Evolutionary conservation across 2,888 invertebrate genomes (phyloP), one percentile per base, ranked within the genome.

Genomic region (Leucophenga montana): DNA sequence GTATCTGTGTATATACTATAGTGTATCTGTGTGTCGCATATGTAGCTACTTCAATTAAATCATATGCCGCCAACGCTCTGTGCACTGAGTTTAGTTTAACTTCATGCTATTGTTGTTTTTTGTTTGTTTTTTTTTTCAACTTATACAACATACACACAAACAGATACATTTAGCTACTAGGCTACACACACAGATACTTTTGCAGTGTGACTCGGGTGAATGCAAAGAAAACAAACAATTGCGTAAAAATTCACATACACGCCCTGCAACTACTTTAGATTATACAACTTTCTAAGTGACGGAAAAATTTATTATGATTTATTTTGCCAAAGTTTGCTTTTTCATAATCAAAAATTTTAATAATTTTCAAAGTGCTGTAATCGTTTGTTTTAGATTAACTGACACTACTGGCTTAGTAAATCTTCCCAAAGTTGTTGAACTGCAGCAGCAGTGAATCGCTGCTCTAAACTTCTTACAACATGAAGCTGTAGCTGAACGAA

Each of bases 121-220:
- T 6, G n/a, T n/a, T n/a, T n/a, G n/a, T n/a, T n/a, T n/a, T n/a
- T 18, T 50, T 1, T n/a, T 50, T 6, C 13, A 16, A 18, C 50
- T 50, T 50, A 50, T 50, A 50, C 50, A 50, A 50, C n/a, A 50
- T 39, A 50, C n/a, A 50, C 16, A 50, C n/a, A 16, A 14, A n/a
- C 14, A 33, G 0, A 14, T 14, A 11, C 3, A n/a, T 14, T 16
- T 50, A 39, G 3, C 48, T 57, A 44, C 66, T n/a, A n/a, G n/a
- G 20, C 66, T 27, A 53, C 50, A 39, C 67, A 59, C 59, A 54
- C 20, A 61, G 39, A 65, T 65, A 50, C 50, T 53, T 6, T 14
- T 18, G 31, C 31, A 61, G 13, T 16, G n/a, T n/a, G 46, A 2
- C 3, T 14, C 8, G n/a, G n/a, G 18, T 50, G 50, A 50, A 39